Percentiles rank a stretch among this genome's conserved stretches.
Evolutionary conservation across 2,113 vertebrate species (phyloP).

Genomic region (Heterotis niloticus): DNA sequence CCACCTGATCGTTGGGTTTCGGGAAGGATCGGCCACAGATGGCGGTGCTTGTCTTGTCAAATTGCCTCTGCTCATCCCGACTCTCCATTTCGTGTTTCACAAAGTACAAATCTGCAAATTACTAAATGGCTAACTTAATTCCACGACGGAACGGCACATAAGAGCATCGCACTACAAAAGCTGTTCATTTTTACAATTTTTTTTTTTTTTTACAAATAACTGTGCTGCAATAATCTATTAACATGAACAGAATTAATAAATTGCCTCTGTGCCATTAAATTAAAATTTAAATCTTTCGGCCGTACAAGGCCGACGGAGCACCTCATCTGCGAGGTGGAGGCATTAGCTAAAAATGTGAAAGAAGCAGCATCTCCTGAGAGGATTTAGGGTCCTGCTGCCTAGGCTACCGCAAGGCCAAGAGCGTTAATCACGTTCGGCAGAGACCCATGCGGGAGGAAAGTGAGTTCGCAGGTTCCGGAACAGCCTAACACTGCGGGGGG

Average conservation of each 20-base stretch:
- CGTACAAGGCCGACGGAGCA: neutral
- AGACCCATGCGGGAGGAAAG: neutral
- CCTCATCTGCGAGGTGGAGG: neutral
- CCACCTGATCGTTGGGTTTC: neutral
- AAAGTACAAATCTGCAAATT: neutral
- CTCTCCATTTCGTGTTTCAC: neutral
- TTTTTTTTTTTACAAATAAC: no score
- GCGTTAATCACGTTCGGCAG: neutral
- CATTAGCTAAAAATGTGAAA: slow-evolving; percentile 5
- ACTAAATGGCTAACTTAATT: neutral
- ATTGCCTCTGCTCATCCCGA: neutral
- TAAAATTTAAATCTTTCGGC: neutral
- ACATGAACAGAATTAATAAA: neutral
- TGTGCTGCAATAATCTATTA: neutral
- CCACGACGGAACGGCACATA: no score
- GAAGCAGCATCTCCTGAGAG: neutral
- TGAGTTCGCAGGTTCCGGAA: neutral
- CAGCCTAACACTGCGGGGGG: neutral
- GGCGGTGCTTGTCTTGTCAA: neutral
- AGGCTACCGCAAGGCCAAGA: neutral
- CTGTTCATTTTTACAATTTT: no score
- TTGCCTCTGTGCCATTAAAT: neutral
- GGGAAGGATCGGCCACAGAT: neutral
- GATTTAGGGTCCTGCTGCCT: neutral
- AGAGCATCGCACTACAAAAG: no score